phyloP scores from a whole-genome alignment of 2,888 invertebrate genomes.

The Tholera decimalis region DNA sequence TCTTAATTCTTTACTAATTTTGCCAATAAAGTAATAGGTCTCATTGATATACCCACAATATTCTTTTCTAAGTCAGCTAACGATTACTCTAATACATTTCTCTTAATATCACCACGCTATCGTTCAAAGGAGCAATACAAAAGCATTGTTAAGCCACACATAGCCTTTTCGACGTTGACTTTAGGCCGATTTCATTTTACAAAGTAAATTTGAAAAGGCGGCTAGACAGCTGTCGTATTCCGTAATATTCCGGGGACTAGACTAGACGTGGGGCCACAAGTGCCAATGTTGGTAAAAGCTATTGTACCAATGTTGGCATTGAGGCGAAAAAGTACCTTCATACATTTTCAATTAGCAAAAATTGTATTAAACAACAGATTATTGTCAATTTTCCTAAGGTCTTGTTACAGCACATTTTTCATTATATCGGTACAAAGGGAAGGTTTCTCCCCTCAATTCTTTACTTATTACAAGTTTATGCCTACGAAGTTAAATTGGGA shows the following conservation, averaged over 20 bases:
- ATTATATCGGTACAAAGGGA: conserved; percentile 27
- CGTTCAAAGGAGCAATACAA: conserved; percentile 53
- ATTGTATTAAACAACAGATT: neutral
- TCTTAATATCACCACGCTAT: conserved; percentile 51
- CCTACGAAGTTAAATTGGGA: conserved; percentile 54
- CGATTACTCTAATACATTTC: conserved; percentile 41
- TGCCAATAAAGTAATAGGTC: conserved; percentile 24
- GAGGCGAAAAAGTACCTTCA: neutral
- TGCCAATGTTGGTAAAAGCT: conserved; percentile 26
- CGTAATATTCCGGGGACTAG: conserved; percentile 60
- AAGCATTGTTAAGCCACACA: conserved; percentile 67
- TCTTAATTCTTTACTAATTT: too few relatives aligned
- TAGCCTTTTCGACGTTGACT: conserved; percentile 76
- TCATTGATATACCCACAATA: neutral
- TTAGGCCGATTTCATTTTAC: conserved; percentile 82
- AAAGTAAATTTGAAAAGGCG: conserved; percentile 75
- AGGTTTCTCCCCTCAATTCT: conserved; percentile 26
- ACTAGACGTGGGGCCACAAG: conserved; percentile 39
- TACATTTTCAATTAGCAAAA: neutral
- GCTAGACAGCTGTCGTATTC: conserved; percentile 68
- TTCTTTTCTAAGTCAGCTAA: conserved; percentile 19
- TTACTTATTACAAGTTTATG: conserved; percentile 46
- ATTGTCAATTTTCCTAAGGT: conserved; percentile 20
- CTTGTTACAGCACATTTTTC: conserved; percentile 34
- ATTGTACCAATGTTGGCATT: neutral